These are phyloP conservation scores for Meteorus cinctellus DNA, from an alignment of 2,888 invertebrate species.

Conservation along the genomic window DNA sequence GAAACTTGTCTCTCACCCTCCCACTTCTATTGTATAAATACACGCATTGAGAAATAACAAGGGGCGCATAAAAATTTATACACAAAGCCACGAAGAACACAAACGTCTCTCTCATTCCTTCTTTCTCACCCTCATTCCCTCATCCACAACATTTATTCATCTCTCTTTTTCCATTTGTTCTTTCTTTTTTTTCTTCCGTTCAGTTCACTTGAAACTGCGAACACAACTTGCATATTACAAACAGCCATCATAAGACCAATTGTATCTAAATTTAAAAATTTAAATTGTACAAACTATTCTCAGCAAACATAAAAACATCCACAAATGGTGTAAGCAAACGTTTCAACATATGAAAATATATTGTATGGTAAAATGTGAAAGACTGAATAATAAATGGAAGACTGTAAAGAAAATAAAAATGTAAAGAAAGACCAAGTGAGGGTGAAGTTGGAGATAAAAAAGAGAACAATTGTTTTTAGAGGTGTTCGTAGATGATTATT, in stretches of 20 bases:
- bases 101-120: background rate
- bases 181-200: background rate
- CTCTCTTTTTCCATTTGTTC: background rate
- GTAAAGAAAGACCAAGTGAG: background rate
- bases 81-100: slow-evolving; percentile 9
- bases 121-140: background rate
- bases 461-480: background rate
- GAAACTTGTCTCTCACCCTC: too few relatives aligned
- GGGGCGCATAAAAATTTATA: background rate
- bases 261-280: background rate
- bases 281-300: slow-evolving; percentile 5
- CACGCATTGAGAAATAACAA: background rate
- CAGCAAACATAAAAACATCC: slow-evolving; percentile 6
- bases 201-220: background rate
- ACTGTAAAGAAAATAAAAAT: background rate
- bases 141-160: background rate
- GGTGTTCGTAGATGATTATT: background rate
- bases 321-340: slow-evolving; percentile 5
- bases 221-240: background rate
- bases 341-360: slow-evolving; percentile 11
- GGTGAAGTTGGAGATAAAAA: background rate
- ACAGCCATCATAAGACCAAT: slow-evolving; percentile 1
- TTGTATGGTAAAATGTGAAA: slow-evolving; percentile 32
- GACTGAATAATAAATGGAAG: slow-evolving; percentile 19
- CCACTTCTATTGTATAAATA: background rate